Conservation (phyloP, 1,140 invertebrate species). For the Ceratoteleas bidentatus region DNA sequence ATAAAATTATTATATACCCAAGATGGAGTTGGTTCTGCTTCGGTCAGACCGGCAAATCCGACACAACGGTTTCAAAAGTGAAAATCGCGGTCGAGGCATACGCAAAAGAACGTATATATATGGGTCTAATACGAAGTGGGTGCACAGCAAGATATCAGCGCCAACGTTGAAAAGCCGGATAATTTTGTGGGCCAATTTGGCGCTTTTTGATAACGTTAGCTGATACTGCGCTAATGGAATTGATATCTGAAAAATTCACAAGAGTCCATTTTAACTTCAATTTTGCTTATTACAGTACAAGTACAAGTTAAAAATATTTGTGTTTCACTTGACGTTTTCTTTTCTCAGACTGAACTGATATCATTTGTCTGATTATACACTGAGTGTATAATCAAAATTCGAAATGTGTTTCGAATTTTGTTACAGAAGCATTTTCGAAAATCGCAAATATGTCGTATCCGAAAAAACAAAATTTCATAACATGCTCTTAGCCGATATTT, state of each 20-base stretch:
- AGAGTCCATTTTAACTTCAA: background rate
- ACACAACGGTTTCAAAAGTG: constrained; percentile 75
- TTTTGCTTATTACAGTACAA: background rate
- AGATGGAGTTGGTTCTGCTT: constrained; percentile 75
- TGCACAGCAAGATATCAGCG: constrained; percentile 88
- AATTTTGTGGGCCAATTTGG: constrained; percentile 56
- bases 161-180: constrained; percentile 81
- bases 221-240: constrained; percentile 85
- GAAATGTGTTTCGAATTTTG: no score
- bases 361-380: no score
- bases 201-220: constrained; percentile 61
- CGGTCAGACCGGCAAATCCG: constrained; percentile 72
- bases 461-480: no score
- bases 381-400: no score
- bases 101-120: constrained; percentile 90
- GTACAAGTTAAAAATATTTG: background rate
- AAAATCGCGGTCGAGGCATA: constrained; percentile 73
- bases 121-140: constrained; percentile 91
- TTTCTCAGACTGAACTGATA: no score
- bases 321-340: no score
- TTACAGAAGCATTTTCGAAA: no score
- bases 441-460: no score
- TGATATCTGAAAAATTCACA: constrained; percentile 82
- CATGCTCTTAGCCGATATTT: no score
- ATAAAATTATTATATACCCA: constrained; percentile 61